Conservation (phyloP, 2,888 invertebrate species). For the Megamerina dolium region DNA sequence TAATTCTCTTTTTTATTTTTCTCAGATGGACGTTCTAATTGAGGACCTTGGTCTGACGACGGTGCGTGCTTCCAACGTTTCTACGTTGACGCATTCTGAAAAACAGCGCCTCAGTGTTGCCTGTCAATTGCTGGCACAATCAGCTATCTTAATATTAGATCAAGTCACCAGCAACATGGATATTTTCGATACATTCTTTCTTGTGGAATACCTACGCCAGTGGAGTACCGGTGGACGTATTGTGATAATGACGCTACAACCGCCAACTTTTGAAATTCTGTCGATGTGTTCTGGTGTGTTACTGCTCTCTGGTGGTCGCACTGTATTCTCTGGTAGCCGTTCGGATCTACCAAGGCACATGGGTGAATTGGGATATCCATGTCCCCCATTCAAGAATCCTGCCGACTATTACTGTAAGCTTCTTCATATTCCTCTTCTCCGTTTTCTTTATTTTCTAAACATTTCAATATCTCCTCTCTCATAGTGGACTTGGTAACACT, state of each 20-base stretch:
- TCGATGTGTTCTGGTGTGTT: slow-evolving; percentile 73
- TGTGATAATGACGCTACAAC: slow-evolving; percentile 85
- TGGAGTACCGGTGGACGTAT: slow-evolving; percentile 72
- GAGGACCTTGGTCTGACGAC: slow-evolving; percentile 88
- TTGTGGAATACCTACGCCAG: slow-evolving; percentile 88
- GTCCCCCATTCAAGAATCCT: slow-evolving; percentile 93
- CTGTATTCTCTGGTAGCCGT: slow-evolving; percentile 85
- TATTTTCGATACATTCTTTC: slow-evolving; percentile 92
- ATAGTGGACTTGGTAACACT: slow-evolving; percentile 88
- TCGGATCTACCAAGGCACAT: slow-evolving; percentile 91
- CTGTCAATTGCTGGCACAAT: slow-evolving; percentile 78
- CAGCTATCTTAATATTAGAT: slow-evolving; percentile 80
- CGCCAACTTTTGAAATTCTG: slow-evolving; percentile 91
- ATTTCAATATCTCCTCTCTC: slow-evolving; percentile 26
- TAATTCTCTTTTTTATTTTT: not conserved
- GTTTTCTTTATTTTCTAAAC: not conserved
- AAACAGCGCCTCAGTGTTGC: slow-evolving; percentile 81
- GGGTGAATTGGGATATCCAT: slow-evolving; percentile 82
- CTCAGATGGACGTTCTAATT: slow-evolving; percentile 76
- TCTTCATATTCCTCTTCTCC: not conserved
- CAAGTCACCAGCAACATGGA: slow-evolving; percentile 67
- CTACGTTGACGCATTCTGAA: slow-evolving; percentile 81
- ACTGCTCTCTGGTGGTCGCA: slow-evolving; percentile 80
- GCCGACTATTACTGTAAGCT: slow-evolving; percentile 88
- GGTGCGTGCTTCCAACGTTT: slow-evolving; percentile 79